A percentile compares a stretch with the other conserved stretches of the same genome.
Conservation (phyloP, 2,888 invertebrate species). For the Clepsis dumicolana region DNA sequence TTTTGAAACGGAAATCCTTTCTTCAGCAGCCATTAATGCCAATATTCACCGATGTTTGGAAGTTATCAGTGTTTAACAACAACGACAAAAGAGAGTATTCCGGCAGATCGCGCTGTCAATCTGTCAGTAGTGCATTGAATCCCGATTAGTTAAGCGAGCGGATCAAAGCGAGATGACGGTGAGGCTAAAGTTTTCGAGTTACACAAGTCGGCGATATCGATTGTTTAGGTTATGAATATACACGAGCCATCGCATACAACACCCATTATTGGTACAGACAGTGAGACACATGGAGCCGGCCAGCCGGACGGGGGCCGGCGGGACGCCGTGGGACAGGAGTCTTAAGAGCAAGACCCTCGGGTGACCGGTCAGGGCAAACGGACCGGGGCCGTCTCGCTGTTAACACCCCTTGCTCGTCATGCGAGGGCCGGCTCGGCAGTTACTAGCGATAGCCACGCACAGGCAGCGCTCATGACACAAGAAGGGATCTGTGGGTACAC, state of each 20-base stretch:
- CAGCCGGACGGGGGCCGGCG: conserved; percentile 50
- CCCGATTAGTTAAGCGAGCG: conserved; percentile 22
- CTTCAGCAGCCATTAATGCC: conserved; percentile 84
- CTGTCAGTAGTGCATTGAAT: conserved; percentile 33
- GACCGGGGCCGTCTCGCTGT: conserved; percentile 23
- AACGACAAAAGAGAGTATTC: conserved; percentile 26
- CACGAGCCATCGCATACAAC: conserved; percentile 82
- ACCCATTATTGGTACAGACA: conserved; percentile 72
- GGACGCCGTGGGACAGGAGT: conserved; percentile 47
- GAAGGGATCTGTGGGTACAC: conserved; percentile 69
- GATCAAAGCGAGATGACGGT: conserved; percentile 24
- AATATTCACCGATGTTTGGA: conserved; percentile 55
- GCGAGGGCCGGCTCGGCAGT: conserved; percentile 44
- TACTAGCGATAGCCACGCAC: conserved; percentile 73
- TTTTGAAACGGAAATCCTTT: conserved; percentile 81
- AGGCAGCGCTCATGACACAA: conserved; percentile 52
- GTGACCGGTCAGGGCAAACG: background rate
- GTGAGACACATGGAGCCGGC: conserved; percentile 63
- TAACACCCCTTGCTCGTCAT: conserved; percentile 40
- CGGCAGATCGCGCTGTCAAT: conserved; percentile 31
- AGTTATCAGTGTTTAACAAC: conserved; percentile 25
- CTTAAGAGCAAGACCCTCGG: conserved; percentile 33
- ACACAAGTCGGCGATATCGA: conserved; percentile 81
- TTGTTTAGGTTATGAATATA: conserved; percentile 69
- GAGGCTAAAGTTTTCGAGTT: conserved; percentile 54